Conservation (phyloP, 2,797 vertebrate genomes). For the Argya squamiceps region DNA sequence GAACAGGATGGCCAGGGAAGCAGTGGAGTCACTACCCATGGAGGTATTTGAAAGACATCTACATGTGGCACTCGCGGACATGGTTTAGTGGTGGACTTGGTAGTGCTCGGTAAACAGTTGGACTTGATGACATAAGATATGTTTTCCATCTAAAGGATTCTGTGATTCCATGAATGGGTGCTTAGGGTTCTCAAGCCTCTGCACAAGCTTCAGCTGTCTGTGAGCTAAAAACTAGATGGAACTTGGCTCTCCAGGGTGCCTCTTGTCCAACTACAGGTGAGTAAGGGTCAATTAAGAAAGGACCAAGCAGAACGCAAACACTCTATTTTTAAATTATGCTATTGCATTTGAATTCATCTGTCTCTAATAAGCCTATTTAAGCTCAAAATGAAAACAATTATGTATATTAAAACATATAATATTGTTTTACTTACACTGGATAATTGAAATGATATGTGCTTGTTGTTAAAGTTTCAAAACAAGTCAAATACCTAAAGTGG, state of each 20-base stretch:
- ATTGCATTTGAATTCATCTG: neutral
- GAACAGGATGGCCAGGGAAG: neutral
- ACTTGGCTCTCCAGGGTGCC: neutral
- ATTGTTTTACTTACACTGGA: neutral
- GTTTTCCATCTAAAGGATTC: neutral
- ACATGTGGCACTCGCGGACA: neutral
- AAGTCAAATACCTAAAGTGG: neutral
- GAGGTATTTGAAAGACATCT: neutral
- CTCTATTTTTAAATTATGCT: neutral
- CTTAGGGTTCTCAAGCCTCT: neutral
- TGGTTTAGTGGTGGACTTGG: neutral
- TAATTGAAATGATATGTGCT: neutral
- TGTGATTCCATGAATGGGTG: neutral
- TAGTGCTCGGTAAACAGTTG: fast-evolving
- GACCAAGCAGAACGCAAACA: neutral
- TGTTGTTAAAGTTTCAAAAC: conserved; percentile 1
- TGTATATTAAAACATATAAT: neutral
- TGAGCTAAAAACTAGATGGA: neutral
- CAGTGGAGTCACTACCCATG: neutral
- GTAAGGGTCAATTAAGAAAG: neutral
- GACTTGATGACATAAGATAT: neutral
- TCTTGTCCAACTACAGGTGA: neutral
- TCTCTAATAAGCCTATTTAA: neutral
- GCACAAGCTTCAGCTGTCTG: neutral
- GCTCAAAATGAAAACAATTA: neutral